A percentile compares a stretch with the other conserved stretches of the same genome.
Conservation (phyloP, 2,888 invertebrate species). For the Electrophaes corylata region DNA sequence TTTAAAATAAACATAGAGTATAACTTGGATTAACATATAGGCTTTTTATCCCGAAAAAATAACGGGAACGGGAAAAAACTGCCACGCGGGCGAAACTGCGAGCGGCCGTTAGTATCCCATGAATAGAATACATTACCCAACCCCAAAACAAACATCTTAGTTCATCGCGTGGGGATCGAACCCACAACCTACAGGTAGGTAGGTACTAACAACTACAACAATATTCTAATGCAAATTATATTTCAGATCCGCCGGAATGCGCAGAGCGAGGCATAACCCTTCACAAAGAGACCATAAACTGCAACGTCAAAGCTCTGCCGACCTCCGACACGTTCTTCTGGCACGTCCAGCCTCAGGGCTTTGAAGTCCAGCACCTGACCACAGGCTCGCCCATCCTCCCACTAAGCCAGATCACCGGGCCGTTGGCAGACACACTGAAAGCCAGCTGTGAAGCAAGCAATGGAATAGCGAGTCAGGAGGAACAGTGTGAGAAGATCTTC, state of each 20-base stretch:
- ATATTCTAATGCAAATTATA: no score
- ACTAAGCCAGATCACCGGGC: slow-evolving; percentile 69
- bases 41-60: no score
- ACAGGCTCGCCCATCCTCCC: slow-evolving; percentile 70
- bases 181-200: no score
- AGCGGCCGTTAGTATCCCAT: no score
- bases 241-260: slow-evolving; percentile 76
- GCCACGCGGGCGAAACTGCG: no score
- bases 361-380: slow-evolving; percentile 69
- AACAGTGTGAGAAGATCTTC: slow-evolving; percentile 63
- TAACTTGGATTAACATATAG: no score
- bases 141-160: no score
- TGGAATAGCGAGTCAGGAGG: slow-evolving; percentile 70
- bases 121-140: no score
- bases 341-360: slow-evolving; percentile 68
- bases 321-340: slow-evolving; percentile 73
- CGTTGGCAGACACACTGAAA: slow-evolving; percentile 60
- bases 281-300: slow-evolving; percentile 67
- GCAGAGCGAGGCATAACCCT: slow-evolving; percentile 63
- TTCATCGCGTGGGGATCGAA: no score
- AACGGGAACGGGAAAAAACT: no score
- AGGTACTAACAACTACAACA: no score
- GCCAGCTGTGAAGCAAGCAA: slow-evolving; percentile 74
- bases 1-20: no score
- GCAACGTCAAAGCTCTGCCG: slow-evolving; percentile 68